These are phyloP conservation scores for Luscinia luscinia DNA, from an alignment of 2,797 vertebrate genomes.

Conservation along the genomic window DNA sequence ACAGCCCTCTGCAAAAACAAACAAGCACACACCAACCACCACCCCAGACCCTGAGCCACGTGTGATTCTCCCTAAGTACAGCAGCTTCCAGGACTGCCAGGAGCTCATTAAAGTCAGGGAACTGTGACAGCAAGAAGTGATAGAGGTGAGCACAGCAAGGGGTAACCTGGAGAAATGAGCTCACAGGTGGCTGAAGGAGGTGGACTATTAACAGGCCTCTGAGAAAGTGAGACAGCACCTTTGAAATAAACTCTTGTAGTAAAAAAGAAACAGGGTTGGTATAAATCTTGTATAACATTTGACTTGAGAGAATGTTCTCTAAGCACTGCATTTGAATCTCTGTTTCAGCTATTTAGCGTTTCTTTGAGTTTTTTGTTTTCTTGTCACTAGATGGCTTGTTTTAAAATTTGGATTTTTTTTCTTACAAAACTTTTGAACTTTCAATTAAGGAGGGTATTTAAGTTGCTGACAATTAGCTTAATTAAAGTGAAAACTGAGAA, in stretches of 20 bases:
- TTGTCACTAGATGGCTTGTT: background rate
- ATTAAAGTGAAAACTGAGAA: slow-evolving; percentile 23
- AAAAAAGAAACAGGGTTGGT: background rate
- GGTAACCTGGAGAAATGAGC: background rate
- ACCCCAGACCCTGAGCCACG: background rate
- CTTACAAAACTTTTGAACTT: background rate
- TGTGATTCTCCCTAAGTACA: background rate
- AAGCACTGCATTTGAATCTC: background rate
- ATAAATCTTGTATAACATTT: background rate
- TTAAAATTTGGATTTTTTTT: background rate
- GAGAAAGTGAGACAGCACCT: background rate
- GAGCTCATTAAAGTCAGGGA: slow-evolving; percentile 43
- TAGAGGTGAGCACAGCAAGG: slow-evolving; percentile 6
- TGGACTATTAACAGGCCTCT: background rate
- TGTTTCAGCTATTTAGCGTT: background rate
- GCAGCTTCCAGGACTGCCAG: background rate
- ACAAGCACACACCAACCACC: background rate
- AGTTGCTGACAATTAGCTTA: slow-evolving; percentile 33
- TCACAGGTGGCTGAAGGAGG: background rate
- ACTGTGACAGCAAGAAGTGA: background rate
- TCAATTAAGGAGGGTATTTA: background rate
- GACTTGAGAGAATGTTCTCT: background rate
- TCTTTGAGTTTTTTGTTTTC: background rate
- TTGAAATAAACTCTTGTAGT: background rate
- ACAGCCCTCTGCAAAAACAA: background rate